Percentiles rank a stretch among this genome's conserved stretches.
Evolutionary conservation across 1,140 invertebrate genomes (phyloP).

Genomic region (Metopolophium dirhodum): DNA sequence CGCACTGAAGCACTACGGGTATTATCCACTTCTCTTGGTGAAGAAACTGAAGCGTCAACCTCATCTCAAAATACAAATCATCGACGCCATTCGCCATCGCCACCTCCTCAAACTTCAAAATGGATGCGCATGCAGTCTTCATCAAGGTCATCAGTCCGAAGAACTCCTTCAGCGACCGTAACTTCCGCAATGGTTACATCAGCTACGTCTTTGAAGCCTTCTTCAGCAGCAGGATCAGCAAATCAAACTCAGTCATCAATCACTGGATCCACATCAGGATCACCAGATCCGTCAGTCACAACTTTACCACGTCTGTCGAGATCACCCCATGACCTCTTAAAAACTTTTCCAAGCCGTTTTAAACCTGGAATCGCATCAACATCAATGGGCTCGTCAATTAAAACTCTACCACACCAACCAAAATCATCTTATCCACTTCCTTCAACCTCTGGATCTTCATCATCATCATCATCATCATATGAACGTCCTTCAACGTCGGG

Average conservation of each 20-base stretch:
- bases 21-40: neutral
- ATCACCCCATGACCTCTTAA: neutral
- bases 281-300: neutral
- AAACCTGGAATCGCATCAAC: neutral
- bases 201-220: no score
- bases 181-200: neutral
- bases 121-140: conserved; percentile 24
- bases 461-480: neutral
- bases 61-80: neutral
- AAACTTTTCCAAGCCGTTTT: neutral
- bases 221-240: neutral
- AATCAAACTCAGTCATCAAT: neutral
- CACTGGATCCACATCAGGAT: no score
- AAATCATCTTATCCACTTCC: neutral
- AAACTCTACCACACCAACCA: neutral
- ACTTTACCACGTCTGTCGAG: neutral
- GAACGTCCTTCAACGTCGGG: neutral
- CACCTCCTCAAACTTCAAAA: conserved; percentile 58
- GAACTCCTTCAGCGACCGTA: neutral
- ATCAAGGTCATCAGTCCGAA: neutral
- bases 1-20: neutral
- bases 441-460: neutral
- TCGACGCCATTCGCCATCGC: conserved; percentile 61
- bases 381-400: neutral
- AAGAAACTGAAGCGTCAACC: neutral